Evolutionary conservation across 1,140 invertebrate species (phyloP), one percentile per base, ranked within the genome.

Genomic region (Diploscapter pachys): DNA sequence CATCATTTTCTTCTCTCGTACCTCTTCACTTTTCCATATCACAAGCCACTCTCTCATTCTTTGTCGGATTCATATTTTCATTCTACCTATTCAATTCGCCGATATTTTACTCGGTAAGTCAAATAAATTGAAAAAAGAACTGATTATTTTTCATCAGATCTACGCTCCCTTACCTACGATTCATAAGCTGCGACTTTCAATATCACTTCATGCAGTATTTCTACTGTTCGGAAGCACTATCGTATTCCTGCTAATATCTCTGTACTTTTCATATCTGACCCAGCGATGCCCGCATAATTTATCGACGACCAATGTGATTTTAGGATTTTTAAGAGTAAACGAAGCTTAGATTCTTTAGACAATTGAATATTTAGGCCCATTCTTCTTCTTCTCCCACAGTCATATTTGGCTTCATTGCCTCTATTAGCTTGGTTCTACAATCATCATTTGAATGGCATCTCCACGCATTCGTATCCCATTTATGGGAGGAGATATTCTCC

Each of bases 181-280:
- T 55, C 52, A 68, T 48, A 68, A 68, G 57, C 66, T 68, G 52
- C 66, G 66, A 55, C 66, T 68, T 6, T 68, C 66, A 6, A 52
- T 68, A 55, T 55, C 56, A 11, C 48, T 68, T 55, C 50, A n/a
- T 55, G 66, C 52, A 11, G 66, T 68, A 8, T 68, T 68, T 48
- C 66, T 55, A 68, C 48, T 68, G 11, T 54, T 68, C 51, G 66
- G 48, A n/a, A 55, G 49, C 56, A 54, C 51, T 8, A n/a, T 68
- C 6, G 11, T 68, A 11, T 68, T n/a, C 51, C 48, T 68, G 6
- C 48, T 9, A 5, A 9, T 48, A 9, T 55, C 66, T 5, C 49
- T 53, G 49, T 68, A 8, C 52, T 68, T 6, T 6, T 68, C 48
- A 68, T 68, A 6, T 68, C 56, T 48, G 31, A 31, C 31, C 31